Base-by-base conservation (phyloP, 1,140 invertebrate genomes). In the Heterodera schachtii region DNA sequence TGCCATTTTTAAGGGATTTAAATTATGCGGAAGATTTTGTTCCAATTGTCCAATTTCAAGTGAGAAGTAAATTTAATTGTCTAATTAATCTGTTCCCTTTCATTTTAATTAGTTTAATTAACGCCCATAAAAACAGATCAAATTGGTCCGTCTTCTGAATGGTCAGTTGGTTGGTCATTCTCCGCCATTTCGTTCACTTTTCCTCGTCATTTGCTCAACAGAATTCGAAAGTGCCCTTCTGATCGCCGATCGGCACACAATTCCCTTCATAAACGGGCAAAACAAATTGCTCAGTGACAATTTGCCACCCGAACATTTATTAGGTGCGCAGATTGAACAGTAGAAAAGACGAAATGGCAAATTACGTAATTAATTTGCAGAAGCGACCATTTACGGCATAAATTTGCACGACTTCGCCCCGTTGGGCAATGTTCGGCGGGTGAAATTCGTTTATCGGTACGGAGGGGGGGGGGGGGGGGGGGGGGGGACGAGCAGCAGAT, bases 211-310 rank as follows among this genome's bases (percentile, higher is more conserved):
- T 21, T 44, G 13, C 4, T 19, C 57, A 43, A 80, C 75, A 86
- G 86, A 88, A 80, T 86, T 88, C 57, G 86, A 87, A 81, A 88
- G 87, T 75, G 86, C 88, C n/a, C 64, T 87, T 44, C 64, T 87
- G 13, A 71, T 89, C 75, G 86, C 86, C 46, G 86, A 87, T 67
- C 81, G 80, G 16, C 87, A 87, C 57, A 87, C 86, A 71, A 88
- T 87, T 75, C 86, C 86, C n/a, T 89, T 81, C 67, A 60, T 87
- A 69, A 79, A 89, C 77, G 86, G 86, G 5, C 57, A 85, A 75
- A 82, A 69, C 52, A 70, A 83, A 66, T 21, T 76, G n/a, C 71
- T 88, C 21, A 82, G 78, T 73, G 75, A 87, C n/a, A 85, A 84
- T 21, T 73, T 87, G 60, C 87, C 86, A 9, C 69, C 78, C 43